A percentile compares a stretch with the other conserved stretches of the same genome.
Conservation (phyloP, 2,797 vertebrate species). For the Lutjanus argentimaculatus region DNA sequence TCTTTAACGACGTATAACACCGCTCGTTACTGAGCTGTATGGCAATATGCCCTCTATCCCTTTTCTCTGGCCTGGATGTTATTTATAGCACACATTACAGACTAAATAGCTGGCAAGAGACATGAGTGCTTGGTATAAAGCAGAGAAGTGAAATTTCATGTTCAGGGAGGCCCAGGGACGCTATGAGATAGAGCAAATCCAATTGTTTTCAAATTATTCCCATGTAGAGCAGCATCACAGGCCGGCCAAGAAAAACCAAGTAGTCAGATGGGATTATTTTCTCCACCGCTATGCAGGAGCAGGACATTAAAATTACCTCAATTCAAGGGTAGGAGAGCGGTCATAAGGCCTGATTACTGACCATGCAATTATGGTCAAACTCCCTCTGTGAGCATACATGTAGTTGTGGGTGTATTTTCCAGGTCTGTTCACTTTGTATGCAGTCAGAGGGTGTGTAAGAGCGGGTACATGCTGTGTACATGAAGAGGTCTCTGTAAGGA, state of each 20-base stretch:
- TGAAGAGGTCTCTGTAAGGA: conserved; percentile 21
- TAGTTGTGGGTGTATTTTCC: neutral
- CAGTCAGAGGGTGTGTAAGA: neutral
- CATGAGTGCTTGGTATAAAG: conserved; percentile 41
- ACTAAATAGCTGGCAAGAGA: conserved; percentile 48
- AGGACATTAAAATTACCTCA: conserved; percentile 45
- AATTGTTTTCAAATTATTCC: conserved; percentile 78
- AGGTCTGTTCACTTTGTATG: conserved; percentile 6
- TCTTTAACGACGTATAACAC: conserved; percentile 74
- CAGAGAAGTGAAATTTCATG: conserved; percentile 73
- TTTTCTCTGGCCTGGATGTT: conserved; percentile 42
- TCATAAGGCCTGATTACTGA: conserved; percentile 41
- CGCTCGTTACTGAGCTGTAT: conserved; percentile 59
- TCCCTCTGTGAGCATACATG: conserved; percentile 17
- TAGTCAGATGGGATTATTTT: conserved; percentile 69
- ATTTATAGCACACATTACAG: conserved; percentile 66
- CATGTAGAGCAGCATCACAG: conserved; percentile 67
- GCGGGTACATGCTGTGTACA: conserved; percentile 12
- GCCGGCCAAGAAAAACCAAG: conserved; percentile 31
- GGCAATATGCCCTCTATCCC: conserved; percentile 55
- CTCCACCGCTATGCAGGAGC: conserved; percentile 32
- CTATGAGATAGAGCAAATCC: conserved; percentile 57
- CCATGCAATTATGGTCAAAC: conserved; percentile 53
- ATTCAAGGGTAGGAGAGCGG: conserved; percentile 42
- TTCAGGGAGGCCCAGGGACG: conserved; percentile 52